Evolutionary conservation across 64 coral and sea anemone genomes (phyloP).

Genomic region (Astreopora myriophthalma): DNA sequence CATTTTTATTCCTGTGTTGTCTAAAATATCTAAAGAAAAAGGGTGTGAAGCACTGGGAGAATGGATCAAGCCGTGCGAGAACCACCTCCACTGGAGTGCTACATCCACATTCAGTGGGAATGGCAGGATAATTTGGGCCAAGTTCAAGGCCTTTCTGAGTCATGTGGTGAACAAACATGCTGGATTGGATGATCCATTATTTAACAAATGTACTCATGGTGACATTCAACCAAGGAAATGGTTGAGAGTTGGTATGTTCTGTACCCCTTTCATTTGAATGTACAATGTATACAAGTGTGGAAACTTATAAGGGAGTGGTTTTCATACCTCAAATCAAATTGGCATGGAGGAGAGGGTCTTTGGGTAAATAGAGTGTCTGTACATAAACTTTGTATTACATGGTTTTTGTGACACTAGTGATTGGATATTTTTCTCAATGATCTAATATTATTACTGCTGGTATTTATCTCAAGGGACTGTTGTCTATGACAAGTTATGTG

Average conservation of each 20-base stretch:
- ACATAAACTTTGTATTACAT: too few relatives aligned
- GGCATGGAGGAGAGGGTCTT: too few relatives aligned
- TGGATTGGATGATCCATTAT: background rate
- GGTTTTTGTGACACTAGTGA: too few relatives aligned
- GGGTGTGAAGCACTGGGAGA: background rate
- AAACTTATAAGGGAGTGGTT: too few relatives aligned
- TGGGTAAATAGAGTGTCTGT: too few relatives aligned
- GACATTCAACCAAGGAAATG: slow-evolving; percentile 6
- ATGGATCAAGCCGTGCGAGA: slow-evolving; percentile 13
- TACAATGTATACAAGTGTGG: too few relatives aligned
- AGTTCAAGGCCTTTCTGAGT: background rate
- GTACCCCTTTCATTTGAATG: too few relatives aligned
- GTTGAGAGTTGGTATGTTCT: background rate
- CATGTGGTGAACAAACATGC: background rate
- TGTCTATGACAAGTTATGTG: background rate
- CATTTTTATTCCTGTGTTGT: background rate
- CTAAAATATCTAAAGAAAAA: background rate
- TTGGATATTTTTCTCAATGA: too few relatives aligned
- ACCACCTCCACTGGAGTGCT: background rate
- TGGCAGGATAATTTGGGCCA: slow-evolving; percentile 19
- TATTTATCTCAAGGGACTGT: background rate
- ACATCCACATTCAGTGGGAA: background rate
- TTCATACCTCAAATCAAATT: too few relatives aligned
- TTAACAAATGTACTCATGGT: background rate
- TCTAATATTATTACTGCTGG: too few relatives aligned